phyloP scores from a whole-genome alignment of 2,797 vertebrate species.

The Schizopygopsis malacanthus region DNA sequence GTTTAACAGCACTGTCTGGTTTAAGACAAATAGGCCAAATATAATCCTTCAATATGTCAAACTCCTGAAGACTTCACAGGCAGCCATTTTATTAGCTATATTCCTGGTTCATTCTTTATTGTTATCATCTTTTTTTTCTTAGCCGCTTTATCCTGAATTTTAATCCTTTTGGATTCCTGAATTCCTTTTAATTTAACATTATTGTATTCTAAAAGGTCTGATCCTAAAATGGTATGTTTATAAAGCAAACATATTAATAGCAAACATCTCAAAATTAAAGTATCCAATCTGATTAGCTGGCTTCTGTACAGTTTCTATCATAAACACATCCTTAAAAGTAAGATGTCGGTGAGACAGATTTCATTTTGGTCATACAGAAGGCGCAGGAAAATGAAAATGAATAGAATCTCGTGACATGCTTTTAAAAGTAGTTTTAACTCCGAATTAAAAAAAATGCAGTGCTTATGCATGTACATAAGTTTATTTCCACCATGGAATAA shows the following conservation, averaged over 20 bases:
- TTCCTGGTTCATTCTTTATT: neutral
- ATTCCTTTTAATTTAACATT: neutral
- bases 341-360: neutral
- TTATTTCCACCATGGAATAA: neutral
- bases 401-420: neutral
- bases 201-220: neutral
- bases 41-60: conserved; percentile 15
- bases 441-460: neutral
- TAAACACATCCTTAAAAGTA: neutral
- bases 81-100: neutral
- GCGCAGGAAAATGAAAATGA: too few species aligned
- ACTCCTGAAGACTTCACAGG: neutral
- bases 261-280: neutral
- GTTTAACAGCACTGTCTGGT: conserved; percentile 15
- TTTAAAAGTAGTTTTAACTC: neutral
- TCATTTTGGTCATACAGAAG: neutral
- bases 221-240: neutral
- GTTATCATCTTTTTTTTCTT: neutral
- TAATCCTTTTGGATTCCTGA: neutral
- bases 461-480: neutral
- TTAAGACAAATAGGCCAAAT: conserved; percentile 16
- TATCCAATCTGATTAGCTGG: neutral
- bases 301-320: neutral
- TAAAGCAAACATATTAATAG: neutral
- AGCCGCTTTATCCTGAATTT: neutral